Base-by-base conservation (phyloP, 1,140 invertebrate genomes). In the Bicyclus anynana region DNA sequence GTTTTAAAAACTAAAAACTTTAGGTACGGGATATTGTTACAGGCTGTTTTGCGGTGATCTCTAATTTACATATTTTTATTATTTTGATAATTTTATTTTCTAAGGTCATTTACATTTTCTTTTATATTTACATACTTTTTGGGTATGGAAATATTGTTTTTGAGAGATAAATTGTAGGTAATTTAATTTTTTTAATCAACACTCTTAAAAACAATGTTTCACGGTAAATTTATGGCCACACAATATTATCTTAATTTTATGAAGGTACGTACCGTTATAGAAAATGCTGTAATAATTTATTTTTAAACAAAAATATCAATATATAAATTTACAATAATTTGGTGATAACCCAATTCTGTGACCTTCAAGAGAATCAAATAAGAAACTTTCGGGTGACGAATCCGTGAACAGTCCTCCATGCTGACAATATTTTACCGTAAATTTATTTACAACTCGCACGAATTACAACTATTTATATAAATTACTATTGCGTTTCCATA, bases 401-500 rank as follows among this genome's bases (percentile, higher is more conserved):
- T 69, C 64, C 72, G 69, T 64, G 62, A 68, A 65, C 71, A 71
- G 69, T 78, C 76, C 71, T 71, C 65, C 65, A 58, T 69, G 63
- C 60, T 73, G 61, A 72, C 65, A 56, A 52, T 63, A 70, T 79
- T 68, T 71, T 65, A 80, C 68, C 51, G 74, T 69, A 55, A 38
- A 46, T 55, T 55, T 84, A 84, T 84, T 79, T 86, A 86, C 83
- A 88, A 74, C 61, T 80, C 68, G 69, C 69, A 75, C 64, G 65
- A 73, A 74, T 77, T 77, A 77, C 67, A 74, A 67, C 79, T 82
- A 85, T 21, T 44, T 78, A 73, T 80, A 88, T 88, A 88, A 88
- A 84, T 88, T 86, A 88, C 85, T 88, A 86, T 88, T 88, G 85
- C 83, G 78, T 81, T 84, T 80, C 67, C 74, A 81, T 81, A 81